Conservation (phyloP, 2,888 invertebrate species). For the Synanthedon tipuliformis region DNA sequence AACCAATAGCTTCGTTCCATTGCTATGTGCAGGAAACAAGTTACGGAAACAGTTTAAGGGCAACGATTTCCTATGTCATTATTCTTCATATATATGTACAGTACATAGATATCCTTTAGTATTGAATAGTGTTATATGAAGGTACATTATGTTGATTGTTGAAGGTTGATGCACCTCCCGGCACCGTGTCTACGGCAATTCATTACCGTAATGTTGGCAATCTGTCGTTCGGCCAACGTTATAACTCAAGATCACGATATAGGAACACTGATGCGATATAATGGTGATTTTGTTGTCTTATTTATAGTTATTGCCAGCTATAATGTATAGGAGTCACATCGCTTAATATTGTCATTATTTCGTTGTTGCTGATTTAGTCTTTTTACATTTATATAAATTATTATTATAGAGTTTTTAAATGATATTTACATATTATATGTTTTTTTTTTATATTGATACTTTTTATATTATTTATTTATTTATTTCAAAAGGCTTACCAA, state of each 20-base stretch:
- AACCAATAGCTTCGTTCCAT: too few relatives aligned
- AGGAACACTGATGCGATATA: conserved; percentile 22
- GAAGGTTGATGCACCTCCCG: conserved; percentile 43
- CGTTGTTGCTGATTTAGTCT: neutral
- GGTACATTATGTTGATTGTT: conserved; percentile 6
- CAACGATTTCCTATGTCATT: too few relatives aligned
- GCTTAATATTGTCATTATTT: neutral
- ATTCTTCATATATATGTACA: neutral
- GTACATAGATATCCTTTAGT: neutral
- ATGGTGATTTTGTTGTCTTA: conserved; percentile 30
- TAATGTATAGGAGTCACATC: neutral
- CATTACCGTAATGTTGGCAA: conserved; percentile 60
- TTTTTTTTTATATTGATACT: too few relatives aligned
- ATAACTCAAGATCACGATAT: conserved; percentile 18
- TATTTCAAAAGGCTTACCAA: too few relatives aligned
- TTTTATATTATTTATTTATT: too few relatives aligned
- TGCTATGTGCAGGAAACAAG: too few relatives aligned
- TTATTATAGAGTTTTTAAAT: too few relatives aligned
- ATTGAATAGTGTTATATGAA: conserved; percentile 5
- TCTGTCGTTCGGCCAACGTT: conserved; percentile 40
- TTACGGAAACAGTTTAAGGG: too few relatives aligned
- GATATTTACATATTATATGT: too few relatives aligned
- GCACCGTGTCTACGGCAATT: conserved; percentile 48
- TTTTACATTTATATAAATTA: too few relatives aligned
- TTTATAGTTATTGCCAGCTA: conserved; percentile 27